A percentile compares a stretch with the other conserved stretches of the same genome.
These are phyloP conservation scores for Proales similis DNA, from an alignment of 1,140 invertebrate genomes.

Conservation along the genomic window DNA sequence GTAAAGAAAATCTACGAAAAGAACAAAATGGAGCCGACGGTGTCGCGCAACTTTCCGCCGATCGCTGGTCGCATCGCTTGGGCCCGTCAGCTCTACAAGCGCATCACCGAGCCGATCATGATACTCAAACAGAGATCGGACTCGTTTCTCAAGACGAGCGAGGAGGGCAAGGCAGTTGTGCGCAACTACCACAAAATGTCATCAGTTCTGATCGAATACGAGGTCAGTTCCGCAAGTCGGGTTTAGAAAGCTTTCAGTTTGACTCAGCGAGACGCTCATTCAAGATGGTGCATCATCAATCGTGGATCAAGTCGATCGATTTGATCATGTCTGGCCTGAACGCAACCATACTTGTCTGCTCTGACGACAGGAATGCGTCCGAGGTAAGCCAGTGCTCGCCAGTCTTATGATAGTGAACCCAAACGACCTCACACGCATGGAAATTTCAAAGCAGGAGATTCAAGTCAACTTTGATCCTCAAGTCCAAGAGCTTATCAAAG, in stretches of 20 bases:
- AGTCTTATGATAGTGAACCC: slow-evolving; percentile 6
- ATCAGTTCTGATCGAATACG: slow-evolving; percentile 53
- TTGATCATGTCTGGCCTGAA: slow-evolving; percentile 48
- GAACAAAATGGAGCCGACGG: slow-evolving; percentile 50
- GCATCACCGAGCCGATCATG: slow-evolving; percentile 55
- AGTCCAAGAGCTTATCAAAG: slow-evolving; percentile 63
- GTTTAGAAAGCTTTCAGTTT: not conserved
- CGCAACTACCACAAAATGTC: slow-evolving; percentile 62
- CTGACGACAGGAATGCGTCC: slow-evolving; percentile 42
- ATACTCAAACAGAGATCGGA: slow-evolving; percentile 56
- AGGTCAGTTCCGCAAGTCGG: slow-evolving; percentile 42
- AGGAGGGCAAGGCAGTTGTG: slow-evolving; percentile 57
- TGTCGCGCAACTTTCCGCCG: slow-evolving; percentile 52
- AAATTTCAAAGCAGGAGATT: slow-evolving; percentile 42
- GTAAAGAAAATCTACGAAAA: slow-evolving; percentile 59
- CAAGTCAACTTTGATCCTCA: slow-evolving; percentile 53
- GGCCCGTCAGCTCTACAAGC: slow-evolving; percentile 54
- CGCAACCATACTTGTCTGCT: slow-evolving; percentile 46
- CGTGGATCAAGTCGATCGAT: slow-evolving; percentile 51
- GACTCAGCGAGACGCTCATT: slow-evolving; percentile 1
- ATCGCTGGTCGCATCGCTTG: slow-evolving; percentile 54
- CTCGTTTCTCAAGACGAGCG: slow-evolving; percentile 47
- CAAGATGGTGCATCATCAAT: slow-evolving; percentile 51
- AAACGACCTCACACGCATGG: not conserved
- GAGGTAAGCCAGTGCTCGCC: not conserved